phyloP scores from a whole-genome alignment of 2,113 vertebrate genomes.

The Vicugna pacos region DNA sequence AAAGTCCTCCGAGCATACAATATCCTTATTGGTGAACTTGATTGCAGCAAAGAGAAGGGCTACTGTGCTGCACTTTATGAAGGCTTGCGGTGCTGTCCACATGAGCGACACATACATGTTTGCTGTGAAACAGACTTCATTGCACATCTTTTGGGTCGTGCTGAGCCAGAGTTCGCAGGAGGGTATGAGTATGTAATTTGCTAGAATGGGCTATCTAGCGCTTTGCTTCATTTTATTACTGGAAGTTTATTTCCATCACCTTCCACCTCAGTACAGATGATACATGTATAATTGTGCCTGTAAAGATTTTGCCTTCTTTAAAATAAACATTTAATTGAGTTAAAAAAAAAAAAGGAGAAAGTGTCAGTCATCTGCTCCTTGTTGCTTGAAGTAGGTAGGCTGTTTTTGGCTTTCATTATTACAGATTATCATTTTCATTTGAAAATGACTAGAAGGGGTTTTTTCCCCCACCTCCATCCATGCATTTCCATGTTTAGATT shows the following conservation, averaged over 20 bases:
- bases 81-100: slow-evolving; percentile 96
- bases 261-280: slow-evolving; percentile 58
- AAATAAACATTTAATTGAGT: neutral
- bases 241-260: slow-evolving; percentile 81
- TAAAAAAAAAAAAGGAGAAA: slow-evolving; percentile 25
- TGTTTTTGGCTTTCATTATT: slow-evolving; percentile 66
- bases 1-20: slow-evolving; percentile 98
- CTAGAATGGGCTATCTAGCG: slow-evolving; percentile 91
- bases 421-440: slow-evolving; percentile 73
- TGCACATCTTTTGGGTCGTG: slow-evolving; percentile 95
- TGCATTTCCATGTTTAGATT: slow-evolving; percentile 74
- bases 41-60: slow-evolving; percentile 97
- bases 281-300: neutral
- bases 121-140: slow-evolving; percentile 99
- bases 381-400: slow-evolving; percentile 67
- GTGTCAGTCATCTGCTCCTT: slow-evolving; percentile 56
- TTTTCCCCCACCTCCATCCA: neutral
- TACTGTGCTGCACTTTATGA: slow-evolving; percentile 97
- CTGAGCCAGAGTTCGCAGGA: slow-evolving; percentile 98
- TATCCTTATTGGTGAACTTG: slow-evolving; percentile 97
- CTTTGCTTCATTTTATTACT: slow-evolving; percentile 88
- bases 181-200: slow-evolving; percentile 96
- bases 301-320: neutral
- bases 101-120: slow-evolving; percentile 96
- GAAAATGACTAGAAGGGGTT: slow-evolving; percentile 73